Evolutionary conservation across 2,888 invertebrate species (phyloP).

Genomic region (Zeuzera pyrina): DNA sequence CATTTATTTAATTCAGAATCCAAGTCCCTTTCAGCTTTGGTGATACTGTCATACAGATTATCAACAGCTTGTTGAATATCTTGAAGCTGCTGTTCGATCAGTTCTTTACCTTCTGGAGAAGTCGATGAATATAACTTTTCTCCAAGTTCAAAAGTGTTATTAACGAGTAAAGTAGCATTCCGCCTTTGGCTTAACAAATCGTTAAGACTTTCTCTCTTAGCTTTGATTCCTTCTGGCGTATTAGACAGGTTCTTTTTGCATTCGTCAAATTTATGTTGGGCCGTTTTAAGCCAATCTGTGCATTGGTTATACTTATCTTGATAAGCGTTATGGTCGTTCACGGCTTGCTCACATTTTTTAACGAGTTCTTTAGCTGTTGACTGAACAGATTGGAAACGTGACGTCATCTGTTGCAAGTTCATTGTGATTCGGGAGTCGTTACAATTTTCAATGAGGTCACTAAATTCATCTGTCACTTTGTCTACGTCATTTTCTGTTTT

Average conservation of each 20-base stretch:
- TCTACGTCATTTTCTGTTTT: constrained; percentile 91
- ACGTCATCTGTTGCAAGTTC: constrained; percentile 90
- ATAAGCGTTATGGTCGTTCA: constrained; percentile 84
- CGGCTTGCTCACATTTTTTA: constrained; percentile 93
- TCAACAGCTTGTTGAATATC: constrained; percentile 89
- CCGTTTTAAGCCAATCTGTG: constrained; percentile 83
- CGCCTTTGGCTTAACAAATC: constrained; percentile 84
- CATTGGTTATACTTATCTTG: constrained; percentile 89
- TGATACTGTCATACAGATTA: constrained; percentile 83
- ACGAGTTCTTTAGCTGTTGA: constrained; percentile 91
- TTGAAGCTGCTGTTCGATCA: constrained; percentile 85
- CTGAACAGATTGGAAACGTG: constrained; percentile 91
- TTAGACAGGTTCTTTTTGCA: constrained; percentile 76
- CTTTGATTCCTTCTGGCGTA: constrained; percentile 79
- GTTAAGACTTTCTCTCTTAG: constrained; percentile 79
- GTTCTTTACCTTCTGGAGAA: constrained; percentile 89
- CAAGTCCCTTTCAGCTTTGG: constrained; percentile 84
- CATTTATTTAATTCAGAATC: constrained; percentile 89
- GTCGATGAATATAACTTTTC: constrained; percentile 91
- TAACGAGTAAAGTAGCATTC: constrained; percentile 81
- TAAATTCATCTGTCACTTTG: constrained; percentile 87
- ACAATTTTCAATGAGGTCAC: constrained; percentile 87
- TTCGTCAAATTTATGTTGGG: constrained; percentile 80
- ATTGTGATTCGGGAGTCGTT: constrained; percentile 90
- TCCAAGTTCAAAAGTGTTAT: constrained; percentile 88